These are phyloP conservation scores for Gulo gulo DNA, from an alignment of 2,113 vertebrate species.

Conservation along the genomic window DNA sequence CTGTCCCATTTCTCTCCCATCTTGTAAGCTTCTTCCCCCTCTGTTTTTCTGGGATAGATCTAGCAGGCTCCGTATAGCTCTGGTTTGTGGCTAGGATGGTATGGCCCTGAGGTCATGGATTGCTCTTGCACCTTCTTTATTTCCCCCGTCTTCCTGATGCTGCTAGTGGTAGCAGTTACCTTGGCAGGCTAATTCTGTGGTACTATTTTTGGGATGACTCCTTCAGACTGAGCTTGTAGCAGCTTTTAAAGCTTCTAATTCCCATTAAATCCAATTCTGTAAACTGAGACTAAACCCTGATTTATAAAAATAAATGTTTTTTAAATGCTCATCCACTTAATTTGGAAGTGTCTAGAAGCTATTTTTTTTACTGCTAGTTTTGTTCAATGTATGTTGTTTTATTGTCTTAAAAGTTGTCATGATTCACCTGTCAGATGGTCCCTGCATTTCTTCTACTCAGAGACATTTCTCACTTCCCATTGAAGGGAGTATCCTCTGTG, in stretches of 20 bases:
- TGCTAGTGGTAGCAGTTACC: not conserved
- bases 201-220: not conserved
- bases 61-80: rapidly evolving
- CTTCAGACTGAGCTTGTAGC: not conserved
- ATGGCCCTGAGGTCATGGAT: not conserved
- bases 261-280: not conserved
- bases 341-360: not conserved
- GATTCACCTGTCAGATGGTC: not conserved
- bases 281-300: not conserved
- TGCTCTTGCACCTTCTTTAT: not conserved
- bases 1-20: not conserved
- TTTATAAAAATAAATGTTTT: not conserved
- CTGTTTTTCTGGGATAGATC: not conserved
- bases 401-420: not conserved
- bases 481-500: not conserved
- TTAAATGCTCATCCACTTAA: not conserved
- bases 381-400: not conserved
- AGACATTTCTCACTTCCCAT: not conserved
- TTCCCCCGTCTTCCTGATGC: not conserved
- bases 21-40: not conserved
- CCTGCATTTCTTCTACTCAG: not conserved
- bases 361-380: not conserved
- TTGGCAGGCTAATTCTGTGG: not conserved
- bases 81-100: not conserved
- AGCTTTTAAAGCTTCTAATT: not conserved